phyloP scores from a whole-genome alignment of 2,113 vertebrate genomes.

The Odontesthes bonariensis region DNA sequence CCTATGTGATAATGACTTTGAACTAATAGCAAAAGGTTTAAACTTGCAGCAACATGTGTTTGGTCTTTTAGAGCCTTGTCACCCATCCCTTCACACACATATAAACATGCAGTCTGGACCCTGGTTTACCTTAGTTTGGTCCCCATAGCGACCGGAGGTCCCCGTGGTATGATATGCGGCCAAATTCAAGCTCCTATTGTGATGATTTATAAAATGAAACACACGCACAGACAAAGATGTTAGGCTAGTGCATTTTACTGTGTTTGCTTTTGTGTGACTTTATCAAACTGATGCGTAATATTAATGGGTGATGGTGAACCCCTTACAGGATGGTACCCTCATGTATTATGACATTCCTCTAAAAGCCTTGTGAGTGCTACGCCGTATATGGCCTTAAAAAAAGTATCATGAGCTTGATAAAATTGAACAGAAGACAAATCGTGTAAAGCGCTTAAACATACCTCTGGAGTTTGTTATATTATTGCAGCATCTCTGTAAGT shows the following conservation, averaged over 20 bases:
- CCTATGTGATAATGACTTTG: no score
- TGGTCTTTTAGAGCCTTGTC: no score
- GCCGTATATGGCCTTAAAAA: neutral
- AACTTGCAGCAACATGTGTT: no score
- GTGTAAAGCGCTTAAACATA: neutral
- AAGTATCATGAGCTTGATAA: neutral
- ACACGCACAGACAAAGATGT: no score
- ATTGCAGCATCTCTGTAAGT: neutral
- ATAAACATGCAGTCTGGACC: no score
- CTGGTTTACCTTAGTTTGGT: no score
- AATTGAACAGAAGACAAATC: neutral
- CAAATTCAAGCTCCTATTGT: no score
- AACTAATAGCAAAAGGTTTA: no score
- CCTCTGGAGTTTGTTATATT: conserved; percentile 6
- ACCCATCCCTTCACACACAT: no score
- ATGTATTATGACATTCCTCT: neutral
- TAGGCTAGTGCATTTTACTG: no score
- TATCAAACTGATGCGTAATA: neutral
- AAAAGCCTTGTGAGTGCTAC: neutral
- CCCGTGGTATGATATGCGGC: neutral
- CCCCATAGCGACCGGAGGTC: neutral
- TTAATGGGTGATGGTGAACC: neutral
- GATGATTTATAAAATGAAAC: no score
- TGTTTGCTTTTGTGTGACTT: neutral
- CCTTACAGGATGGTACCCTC: neutral